Conservation (phyloP, 2,797 vertebrate species). For the Paedocypris micromegethes region DNA sequence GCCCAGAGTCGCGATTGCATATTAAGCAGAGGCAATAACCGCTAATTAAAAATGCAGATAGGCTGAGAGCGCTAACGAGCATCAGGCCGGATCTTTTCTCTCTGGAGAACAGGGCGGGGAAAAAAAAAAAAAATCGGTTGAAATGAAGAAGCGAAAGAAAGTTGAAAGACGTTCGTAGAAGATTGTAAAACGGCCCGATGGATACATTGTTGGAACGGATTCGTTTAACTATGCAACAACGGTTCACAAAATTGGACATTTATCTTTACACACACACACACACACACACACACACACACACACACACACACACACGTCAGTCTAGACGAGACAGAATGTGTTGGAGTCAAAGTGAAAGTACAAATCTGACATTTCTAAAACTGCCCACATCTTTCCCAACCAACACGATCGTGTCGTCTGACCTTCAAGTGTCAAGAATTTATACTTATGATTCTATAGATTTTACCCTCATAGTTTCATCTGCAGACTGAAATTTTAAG, state of each 20-base stretch:
- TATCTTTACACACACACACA: slow-evolving; percentile 25
- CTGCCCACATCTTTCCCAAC: slow-evolving; percentile 23
- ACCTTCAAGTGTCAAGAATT: neutral
- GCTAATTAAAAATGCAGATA: slow-evolving; percentile 86
- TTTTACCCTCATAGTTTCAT: neutral
- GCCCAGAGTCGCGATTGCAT: slow-evolving; percentile 79
- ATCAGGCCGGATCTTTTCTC: slow-evolving; percentile 75
- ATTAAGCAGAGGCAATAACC: slow-evolving; percentile 83
- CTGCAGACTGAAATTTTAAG: too few relatives aligned
- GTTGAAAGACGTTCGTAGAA: slow-evolving; percentile 58
- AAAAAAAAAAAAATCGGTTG: slow-evolving; percentile 51
- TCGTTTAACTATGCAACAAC: slow-evolving; percentile 55
- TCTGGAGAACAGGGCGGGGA: slow-evolving; percentile 57
- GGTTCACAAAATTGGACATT: slow-evolving; percentile 2
- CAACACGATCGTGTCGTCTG: neutral
- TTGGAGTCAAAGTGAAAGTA: slow-evolving; percentile 53
- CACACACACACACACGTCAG: slow-evolving; percentile 42
- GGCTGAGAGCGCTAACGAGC: slow-evolving; percentile 80
- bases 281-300: slow-evolving; percentile 22
- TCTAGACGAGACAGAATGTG: slow-evolving; percentile 14
- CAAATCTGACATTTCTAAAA: neutral
- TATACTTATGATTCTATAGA: neutral
- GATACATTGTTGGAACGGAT: slow-evolving; percentile 52
- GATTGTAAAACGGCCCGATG: slow-evolving; percentile 47
- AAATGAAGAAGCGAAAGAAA: slow-evolving; percentile 72